Conservation (phyloP, 2,113 vertebrate genomes). For the Sterrhoptilus dennistouni region DNA sequence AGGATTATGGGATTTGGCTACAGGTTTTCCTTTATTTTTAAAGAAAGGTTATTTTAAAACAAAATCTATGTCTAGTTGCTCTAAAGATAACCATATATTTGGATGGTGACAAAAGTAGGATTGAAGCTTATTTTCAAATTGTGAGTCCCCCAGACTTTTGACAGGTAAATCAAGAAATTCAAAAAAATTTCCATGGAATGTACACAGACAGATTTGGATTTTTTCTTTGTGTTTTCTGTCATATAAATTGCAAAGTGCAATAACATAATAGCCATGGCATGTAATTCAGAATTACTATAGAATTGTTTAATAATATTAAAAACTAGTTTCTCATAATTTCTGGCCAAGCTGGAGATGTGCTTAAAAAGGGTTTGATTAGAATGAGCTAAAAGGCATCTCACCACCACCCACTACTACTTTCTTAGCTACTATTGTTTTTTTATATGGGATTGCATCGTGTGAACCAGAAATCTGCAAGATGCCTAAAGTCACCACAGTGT, state of each 20-base stretch:
- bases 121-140: not conserved
- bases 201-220: not conserved
- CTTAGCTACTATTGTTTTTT: slow-evolving; percentile 21
- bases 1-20: not conserved
- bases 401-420: slow-evolving; percentile 49
- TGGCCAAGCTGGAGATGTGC: not conserved
- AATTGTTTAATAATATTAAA: slow-evolving; percentile 23
- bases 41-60: not conserved
- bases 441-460: slow-evolving; percentile 32
- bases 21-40: not conserved
- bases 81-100: not conserved
- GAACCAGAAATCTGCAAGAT: slow-evolving; percentile 64
- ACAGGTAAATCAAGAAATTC: not conserved
- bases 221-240: not conserved
- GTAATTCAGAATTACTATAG: not conserved
- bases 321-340: not conserved
- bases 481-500: slow-evolving; percentile 58
- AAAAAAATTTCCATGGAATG: not conserved
- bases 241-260: not conserved
- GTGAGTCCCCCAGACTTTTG: not conserved
- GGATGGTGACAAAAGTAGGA: not conserved
- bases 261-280: not conserved
- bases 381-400: slow-evolving; percentile 35
- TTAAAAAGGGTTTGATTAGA: slow-evolving; percentile 20
- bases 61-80: not conserved